A percentile compares a stretch with the other conserved stretches of the same genome.
Evolutionary conservation across 2,797 vertebrate genomes (phyloP).

Genomic region (Lagorchestes hirsutus): DNA sequence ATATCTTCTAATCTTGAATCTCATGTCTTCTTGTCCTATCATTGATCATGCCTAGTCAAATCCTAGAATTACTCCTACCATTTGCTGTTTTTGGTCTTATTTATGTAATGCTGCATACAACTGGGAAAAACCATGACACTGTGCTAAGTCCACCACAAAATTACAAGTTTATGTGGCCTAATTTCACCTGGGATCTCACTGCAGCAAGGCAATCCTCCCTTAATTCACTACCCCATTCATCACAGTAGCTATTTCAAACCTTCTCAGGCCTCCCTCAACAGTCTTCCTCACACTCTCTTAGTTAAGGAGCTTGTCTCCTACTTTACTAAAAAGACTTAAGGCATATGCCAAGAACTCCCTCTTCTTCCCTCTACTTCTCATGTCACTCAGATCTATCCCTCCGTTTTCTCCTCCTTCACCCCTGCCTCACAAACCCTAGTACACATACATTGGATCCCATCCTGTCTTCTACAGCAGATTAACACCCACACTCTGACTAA

Average conservation of each 20-base stretch:
- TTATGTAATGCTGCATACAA: not conserved
- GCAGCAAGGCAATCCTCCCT: not conserved
- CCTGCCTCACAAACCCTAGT: not conserved
- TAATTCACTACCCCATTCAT: not conserved
- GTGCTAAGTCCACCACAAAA: not conserved
- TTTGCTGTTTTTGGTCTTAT: not conserved
- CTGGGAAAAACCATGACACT: not conserved
- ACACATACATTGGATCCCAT: not conserved
- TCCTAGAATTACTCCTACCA: not conserved
- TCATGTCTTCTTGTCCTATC: not conserved
- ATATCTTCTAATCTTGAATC: not conserved
- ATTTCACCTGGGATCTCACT: not conserved
- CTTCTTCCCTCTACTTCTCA: not conserved
- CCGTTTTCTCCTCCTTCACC: not conserved
- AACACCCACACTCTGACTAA: not conserved
- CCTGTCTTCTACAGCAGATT: not conserved
- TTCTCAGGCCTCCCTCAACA: not conserved
- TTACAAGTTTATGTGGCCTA: not conserved
- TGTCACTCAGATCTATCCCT: not conserved
- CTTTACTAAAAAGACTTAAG: not conserved
- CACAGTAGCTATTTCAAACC: not conserved
- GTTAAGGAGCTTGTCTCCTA: not conserved
- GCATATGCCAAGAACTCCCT: not conserved
- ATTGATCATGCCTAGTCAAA: not conserved
- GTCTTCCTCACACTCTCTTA: not conserved